phyloP scores from a whole-genome alignment of 2,797 vertebrate species.

The Leucoraja ocellata region DNA sequence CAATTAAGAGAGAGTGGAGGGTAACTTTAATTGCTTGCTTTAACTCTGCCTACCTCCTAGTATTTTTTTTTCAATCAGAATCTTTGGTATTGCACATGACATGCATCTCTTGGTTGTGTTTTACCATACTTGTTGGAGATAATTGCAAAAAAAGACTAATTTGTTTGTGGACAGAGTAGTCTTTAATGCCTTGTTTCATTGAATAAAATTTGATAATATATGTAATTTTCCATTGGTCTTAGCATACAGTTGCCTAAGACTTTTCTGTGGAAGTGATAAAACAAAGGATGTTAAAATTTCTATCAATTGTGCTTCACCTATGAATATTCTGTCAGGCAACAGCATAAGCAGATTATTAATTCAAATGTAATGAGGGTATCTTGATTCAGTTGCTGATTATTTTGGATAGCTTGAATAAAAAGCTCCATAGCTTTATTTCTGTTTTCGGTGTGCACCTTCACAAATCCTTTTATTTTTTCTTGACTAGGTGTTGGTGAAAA shows the following conservation, averaged over 20 bases:
- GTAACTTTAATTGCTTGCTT: not conserved
- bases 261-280: not conserved
- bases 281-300: not conserved
- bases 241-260: too few relatives aligned
- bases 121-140: not conserved
- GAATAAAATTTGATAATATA: not conserved
- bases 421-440: not conserved
- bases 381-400: not conserved
- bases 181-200: not conserved
- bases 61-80: not conserved
- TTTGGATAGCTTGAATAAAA: not conserved
- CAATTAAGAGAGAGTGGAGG: not conserved
- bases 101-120: not conserved
- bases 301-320: not conserved
- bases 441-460: not conserved
- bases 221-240: not conserved
- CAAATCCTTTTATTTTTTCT: slow-evolving; percentile 44
- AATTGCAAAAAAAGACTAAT: not conserved
- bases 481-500: slow-evolving; percentile 79
- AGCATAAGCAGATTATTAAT: not conserved
- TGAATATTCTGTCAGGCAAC: not conserved
- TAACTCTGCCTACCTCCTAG: not conserved
- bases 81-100: not conserved
- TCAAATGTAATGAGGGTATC: not conserved
- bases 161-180: not conserved